Base-by-base conservation (phyloP, 2,888 invertebrate species). In the Meta bourneti region DNA sequence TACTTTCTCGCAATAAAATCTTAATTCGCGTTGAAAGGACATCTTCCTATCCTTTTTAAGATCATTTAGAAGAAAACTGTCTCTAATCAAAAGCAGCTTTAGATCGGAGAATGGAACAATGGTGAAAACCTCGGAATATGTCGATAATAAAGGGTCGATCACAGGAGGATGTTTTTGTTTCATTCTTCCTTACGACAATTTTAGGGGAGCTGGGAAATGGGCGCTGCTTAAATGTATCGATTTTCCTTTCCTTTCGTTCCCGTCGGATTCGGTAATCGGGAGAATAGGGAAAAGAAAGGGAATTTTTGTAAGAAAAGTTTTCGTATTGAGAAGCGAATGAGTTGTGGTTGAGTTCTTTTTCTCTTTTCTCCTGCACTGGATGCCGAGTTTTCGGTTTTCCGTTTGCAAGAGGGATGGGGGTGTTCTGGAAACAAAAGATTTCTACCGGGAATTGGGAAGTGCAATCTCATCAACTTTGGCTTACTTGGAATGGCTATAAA, bases 101-200 rank as follows among this genome's bases (percentile, higher is more conserved):
- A 48, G 16, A 74, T 51, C 13, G 77, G 49, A n/a, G 16, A 0
- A 78, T 1, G 77, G 49, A 70, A 48, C 16, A 52, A 52, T 48
- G 16, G 20, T n/a, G 19, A 11, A 83, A 81, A 70, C 69, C 69
- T 8, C 48, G 69, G 48, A 52, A 52, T 72, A 71, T 72, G 82
- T 82, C 82, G 82, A 82, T 82, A 82, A 74, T 48, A 52, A 52
- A 54, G 82, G 61, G 72, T 72, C 84, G 84, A 84, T 75, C 34
- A 48, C n/a, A 6, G n/a, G 52, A 72, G 52, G 52, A 20, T 84
- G 54, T 54, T 84, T 84, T 84, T 84, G 84, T 84, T 75, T 34
- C 54, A 34, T 74, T 84, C 61, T 75, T 34, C 16, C 84, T 52
- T 48, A 75, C 34, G 61, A 75, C 13, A 75, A 75, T 75, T 75